Base-by-base conservation (phyloP, 1,140 invertebrate genomes). In the Drosophila arawakana region DNA sequence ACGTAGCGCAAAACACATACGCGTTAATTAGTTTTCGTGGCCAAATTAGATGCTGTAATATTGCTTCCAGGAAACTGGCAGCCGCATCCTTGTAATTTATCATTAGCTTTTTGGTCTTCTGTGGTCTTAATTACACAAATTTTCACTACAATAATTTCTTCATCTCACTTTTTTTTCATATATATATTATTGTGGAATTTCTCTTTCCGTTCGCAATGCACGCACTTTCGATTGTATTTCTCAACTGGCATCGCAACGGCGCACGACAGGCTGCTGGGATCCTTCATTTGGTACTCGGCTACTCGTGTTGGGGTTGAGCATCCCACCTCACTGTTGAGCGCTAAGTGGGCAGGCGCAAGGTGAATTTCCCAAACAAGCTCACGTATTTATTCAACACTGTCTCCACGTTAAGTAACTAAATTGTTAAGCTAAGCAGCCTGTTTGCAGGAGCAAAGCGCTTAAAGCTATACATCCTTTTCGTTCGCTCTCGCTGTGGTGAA, bases 141-240 rank as follows among this genome's bases (percentile, higher is more conserved):
- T 89, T 89, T 84, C 84, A 90, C 85, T 90, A 76, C 55, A 80
- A 73, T 68, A 78, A 78, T 78, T 89, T 79, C 60, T 55, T 70
- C 79, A 30, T 30, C 25, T 30, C 25, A 30, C 25, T 30, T 30
- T 30, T 30, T 25, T 30, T 30, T 30, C 6, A 30, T 30, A 4
- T 5, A 30, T 30, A 30, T 30, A 30, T 30, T 62, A n/a, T 54
- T 59, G 46, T 57, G 43, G 43, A 63, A 46, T 57, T 75, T 72
- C 49, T 65, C 55, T 73, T 55, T 25, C 69, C 71, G 73, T 69
- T 61, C 76, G 76, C 71, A 67, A 70, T 90, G 76, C 88, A 86
- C 86, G 78, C 86, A 75, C 74, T 30, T 90, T 66, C 78, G 73
- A 72, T 73, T 78, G 65, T 88, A 68, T 76, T 73, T 78, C 61